Percentiles rank a stretch among this genome's conserved stretches.
Evolutionary conservation across 2,797 vertebrate genomes (phyloP).

Genomic region (Graptemys geographica): DNA sequence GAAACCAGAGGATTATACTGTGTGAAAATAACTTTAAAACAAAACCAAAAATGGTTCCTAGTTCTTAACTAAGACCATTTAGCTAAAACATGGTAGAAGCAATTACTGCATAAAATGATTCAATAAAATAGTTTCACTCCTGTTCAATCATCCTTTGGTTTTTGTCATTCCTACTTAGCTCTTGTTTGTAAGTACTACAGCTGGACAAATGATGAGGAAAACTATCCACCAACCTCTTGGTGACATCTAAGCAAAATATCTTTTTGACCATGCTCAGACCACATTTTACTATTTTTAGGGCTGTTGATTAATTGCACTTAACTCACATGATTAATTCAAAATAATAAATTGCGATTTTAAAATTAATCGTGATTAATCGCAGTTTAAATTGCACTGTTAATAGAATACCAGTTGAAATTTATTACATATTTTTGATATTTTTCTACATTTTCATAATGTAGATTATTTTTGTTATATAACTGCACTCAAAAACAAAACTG

Average conservation of each 20-base stretch:
- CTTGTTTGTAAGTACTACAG: constrained; percentile 24
- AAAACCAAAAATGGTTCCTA: not conserved
- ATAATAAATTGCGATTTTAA: too few relatives aligned
- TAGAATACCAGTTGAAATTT: too few relatives aligned
- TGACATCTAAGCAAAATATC: constrained; percentile 9
- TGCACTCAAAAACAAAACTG: too few relatives aligned
- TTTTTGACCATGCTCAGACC: not conserved
- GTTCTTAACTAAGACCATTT: not conserved
- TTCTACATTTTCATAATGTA: too few relatives aligned
- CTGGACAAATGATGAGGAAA: constrained; percentile 39
- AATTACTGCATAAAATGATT: not conserved
- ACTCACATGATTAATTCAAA: too few relatives aligned
- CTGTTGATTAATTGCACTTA: too few relatives aligned
- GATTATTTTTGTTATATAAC: too few relatives aligned
- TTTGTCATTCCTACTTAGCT: not conserved
- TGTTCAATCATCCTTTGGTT: not conserved
- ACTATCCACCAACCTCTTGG: not conserved
- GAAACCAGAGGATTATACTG: not conserved
- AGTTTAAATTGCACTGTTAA: too few relatives aligned
- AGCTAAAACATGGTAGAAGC: not conserved
- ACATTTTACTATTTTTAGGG: not conserved
- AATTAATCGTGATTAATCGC: too few relatives aligned
- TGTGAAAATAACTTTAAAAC: not conserved
- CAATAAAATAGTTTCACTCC: not conserved
- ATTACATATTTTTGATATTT: too few relatives aligned